Evolutionary conservation across 2,888 invertebrate species (phyloP).

Genomic region (Apotomis betuletana): DNA sequence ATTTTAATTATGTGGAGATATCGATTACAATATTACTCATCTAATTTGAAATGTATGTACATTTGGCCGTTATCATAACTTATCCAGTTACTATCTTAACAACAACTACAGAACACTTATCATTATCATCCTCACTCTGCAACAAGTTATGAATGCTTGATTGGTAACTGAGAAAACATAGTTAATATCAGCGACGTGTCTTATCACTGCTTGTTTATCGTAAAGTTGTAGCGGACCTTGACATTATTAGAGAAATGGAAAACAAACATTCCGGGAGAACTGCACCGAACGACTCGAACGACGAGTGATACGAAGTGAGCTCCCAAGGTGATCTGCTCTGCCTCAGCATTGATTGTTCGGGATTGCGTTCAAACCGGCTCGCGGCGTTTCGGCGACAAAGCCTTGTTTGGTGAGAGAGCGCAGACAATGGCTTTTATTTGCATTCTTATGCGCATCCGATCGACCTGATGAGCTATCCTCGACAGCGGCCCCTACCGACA

Average conservation of each 20-base stretch:
- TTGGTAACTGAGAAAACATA: constrained; percentile 21
- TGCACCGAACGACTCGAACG: background rate
- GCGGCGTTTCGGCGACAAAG: constrained; percentile 25
- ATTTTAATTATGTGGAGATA: too few species aligned
- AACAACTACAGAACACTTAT: constrained; percentile 5
- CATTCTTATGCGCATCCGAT: constrained; percentile 17
- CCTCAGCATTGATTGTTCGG: constrained; percentile 24
- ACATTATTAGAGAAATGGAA: constrained; percentile 38
- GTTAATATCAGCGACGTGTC: constrained; percentile 6
- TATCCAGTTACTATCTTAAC: background rate
- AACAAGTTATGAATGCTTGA: constrained; percentile 13
- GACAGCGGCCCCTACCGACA: constrained; percentile 11
- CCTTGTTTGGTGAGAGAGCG: constrained; percentile 28
- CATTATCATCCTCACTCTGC: background rate
- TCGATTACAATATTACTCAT: too few species aligned
- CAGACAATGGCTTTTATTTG: constrained; percentile 21
- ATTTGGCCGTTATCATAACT: too few species aligned
- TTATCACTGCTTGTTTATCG: constrained; percentile 31
- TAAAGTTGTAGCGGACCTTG: constrained; percentile 31
- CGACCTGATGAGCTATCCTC: constrained; percentile 5
- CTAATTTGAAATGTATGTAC: too few species aligned
- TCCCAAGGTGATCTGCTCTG: constrained; percentile 30
- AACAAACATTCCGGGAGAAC: constrained; percentile 26
- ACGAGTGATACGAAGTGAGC: constrained; percentile 8
- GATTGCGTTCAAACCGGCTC: constrained; percentile 31